Base-by-base conservation (phyloP, 2,113 vertebrate genomes). In the Columbina picui region DNA sequence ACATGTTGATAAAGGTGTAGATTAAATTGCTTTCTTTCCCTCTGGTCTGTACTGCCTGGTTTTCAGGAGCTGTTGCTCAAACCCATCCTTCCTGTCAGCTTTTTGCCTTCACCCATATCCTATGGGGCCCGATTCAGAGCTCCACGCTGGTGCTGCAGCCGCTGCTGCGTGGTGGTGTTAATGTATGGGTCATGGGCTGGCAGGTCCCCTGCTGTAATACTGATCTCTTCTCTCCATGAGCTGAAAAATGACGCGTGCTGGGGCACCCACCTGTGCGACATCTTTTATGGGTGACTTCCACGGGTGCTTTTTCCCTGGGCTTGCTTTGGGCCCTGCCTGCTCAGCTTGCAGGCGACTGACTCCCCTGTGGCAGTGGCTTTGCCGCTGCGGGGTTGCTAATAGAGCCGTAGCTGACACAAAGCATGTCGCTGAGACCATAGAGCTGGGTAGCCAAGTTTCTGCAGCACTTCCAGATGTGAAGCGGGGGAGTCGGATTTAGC, bases 391-490 rank as follows among this genome's bases (percentile, higher is more conserved):
- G 56, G 43, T 47, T 63, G 69, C 56, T 79, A 5, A 14, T 7
- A 26, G 84, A 89, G 53, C 47, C 1, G 1, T 2, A 49, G 73
- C 83, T 68, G 73, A 74, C 90, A 59, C 38, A 67, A 86, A 78
- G 32, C 32, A 39, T 7, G 1, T 52, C 0, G 1, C 83, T 74
- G 47, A 32, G 32, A 53, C 41, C 6, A 2, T 3, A 45, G 10
- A 82, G 57, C 47, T 65, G 73, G 17, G 16, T 7, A 87, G 80
- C 84, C 87, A 87, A 76, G 53, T 85, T 87, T 45, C 45, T 79
- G 70, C 87, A 94, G 65, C 13, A 6, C 50, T 95, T 94, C 92
- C 93, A 96, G 94, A 95, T 94, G 93, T 94, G 90, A 93, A 88
- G 71, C 6, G 12, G 52, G 26, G 59, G 85, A 94, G 67, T 55